These are phyloP conservation scores for Lucilia sericata DNA, from an alignment of 1,140 invertebrate genomes.

Conservation along the genomic window DNA sequence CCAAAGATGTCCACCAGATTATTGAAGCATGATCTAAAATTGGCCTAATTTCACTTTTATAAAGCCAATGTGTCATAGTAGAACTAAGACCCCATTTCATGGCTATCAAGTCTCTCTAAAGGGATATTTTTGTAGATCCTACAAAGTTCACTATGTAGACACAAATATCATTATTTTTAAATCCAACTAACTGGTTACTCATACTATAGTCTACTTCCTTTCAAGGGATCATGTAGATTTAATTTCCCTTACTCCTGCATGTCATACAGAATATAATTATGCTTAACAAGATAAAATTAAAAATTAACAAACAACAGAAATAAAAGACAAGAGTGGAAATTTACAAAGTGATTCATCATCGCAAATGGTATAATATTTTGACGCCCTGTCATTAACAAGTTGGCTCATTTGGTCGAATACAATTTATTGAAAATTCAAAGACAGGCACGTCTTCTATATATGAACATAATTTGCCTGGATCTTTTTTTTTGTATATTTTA, in stretches of 20 bases:
- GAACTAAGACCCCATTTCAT: too few relatives aligned
- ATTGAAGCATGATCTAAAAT: too few relatives aligned
- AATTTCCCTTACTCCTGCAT: neutral
- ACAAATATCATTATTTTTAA: too few relatives aligned
- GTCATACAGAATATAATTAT: neutral
- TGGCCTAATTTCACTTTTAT: too few relatives aligned
- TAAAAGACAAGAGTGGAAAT: neutral
- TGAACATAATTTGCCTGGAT: neutral
- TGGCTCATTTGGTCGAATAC: slow-evolving; percentile 33
- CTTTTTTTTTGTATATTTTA: neutral
- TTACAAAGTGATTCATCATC: slow-evolving; percentile 23
- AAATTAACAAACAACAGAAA: neutral
- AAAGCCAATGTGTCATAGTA: too few relatives aligned
- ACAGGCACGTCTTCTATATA: neutral
- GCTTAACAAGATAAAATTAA: slow-evolving; percentile 16
- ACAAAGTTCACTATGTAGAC: too few relatives aligned
- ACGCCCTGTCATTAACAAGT: slow-evolving; percentile 42
- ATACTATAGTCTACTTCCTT: neutral
- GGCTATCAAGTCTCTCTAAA: too few relatives aligned
- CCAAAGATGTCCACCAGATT: too few relatives aligned
- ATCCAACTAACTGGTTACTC: too few relatives aligned
- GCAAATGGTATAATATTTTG: slow-evolving; percentile 28
- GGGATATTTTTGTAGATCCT: too few relatives aligned
- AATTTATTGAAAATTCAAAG: neutral
- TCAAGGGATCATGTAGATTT: neutral